Evolutionary conservation across 1,140 invertebrate genomes (phyloP), one percentile per base, ranked within the genome.

Genomic region (Calephelis virginiensis): DNA sequence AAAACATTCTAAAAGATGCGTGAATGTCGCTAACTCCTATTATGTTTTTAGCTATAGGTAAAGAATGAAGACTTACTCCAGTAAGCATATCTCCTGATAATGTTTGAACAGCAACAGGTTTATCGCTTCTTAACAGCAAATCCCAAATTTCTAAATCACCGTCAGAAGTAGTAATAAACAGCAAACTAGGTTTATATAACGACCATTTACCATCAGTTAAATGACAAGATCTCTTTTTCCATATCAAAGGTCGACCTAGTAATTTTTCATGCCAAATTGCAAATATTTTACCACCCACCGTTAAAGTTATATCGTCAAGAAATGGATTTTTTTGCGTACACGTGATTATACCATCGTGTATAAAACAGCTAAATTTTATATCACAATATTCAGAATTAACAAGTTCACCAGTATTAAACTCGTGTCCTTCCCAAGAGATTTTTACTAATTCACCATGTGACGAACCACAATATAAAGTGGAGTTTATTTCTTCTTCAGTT

Each of bases 311-410:
- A 61, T 93, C 81, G 8, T 81, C 76, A 10, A 93, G 82, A 67
- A 92, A 92, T 8, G 89, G 92, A 73, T 94, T 94, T 78, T 92
- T 92, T 43, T 92, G 77, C 5, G 92, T 77, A 37, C 92, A 83
- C 1, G 91, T 89, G 12, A 96, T 79, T 4, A 94, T 93, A 0
- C 95, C 95, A 75, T 96, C 94, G 74, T 96, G 95, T 62, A 94
- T 92, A 67, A 77, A 84, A 70, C 91, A 91, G 67, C 85, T 76
- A 74, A 83, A 91, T 40, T 84, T 64, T 79, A 92, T 89, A 67
- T 86, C 88, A 45, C 82, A 85, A 56, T 82, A 83, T 82, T 94
- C 93, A 7, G 85, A 91, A 74, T 93, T 94, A 1, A 94, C 88
- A 11, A 81, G 72, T 70, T 92, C 86, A 0, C 93, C 94, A 0